Evolutionary conservation across 64 coral and sea anemone species (phyloP).

Genomic region (Anthopleura sola): DNA sequence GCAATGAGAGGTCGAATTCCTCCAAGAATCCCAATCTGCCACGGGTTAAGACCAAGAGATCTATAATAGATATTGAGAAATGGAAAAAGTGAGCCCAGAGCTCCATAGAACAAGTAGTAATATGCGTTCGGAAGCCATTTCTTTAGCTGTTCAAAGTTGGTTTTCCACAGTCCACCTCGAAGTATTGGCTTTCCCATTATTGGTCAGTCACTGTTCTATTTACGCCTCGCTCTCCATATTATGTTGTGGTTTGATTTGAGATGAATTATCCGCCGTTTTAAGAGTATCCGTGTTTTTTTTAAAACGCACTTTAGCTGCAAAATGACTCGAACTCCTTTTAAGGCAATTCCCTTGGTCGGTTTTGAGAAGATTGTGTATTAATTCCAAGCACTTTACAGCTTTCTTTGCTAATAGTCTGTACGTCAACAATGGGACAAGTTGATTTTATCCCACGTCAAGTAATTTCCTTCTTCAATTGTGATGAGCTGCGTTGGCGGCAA

Average conservation of each 20-base stretch:
- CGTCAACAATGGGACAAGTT: not conserved
- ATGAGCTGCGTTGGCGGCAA: not conserved
- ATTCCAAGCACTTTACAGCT: not conserved
- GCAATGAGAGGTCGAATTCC: slow-evolving; percentile 76
- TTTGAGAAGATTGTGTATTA: slow-evolving; percentile 8
- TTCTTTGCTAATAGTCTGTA: slow-evolving; percentile 5
- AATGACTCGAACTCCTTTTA: not conserved
- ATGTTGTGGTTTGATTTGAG: not conserved
- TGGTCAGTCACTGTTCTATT: not conserved
- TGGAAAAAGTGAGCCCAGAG: slow-evolving; percentile 67
- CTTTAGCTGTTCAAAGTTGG: slow-evolving; percentile 55
- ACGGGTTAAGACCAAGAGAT: slow-evolving; percentile 63
- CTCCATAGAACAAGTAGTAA: slow-evolving; percentile 86
- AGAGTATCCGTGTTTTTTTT: not conserved
- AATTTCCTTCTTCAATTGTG: not conserved
- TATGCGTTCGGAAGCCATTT: slow-evolving; percentile 69
- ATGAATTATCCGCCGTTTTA: not conserved
- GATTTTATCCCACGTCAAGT: not conserved
- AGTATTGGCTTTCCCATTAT: slow-evolving; percentile 3
- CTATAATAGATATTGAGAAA: slow-evolving; percentile 81
- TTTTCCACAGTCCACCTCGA: slow-evolving; percentile 51
- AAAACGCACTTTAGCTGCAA: not conserved
- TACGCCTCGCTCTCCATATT: not conserved
- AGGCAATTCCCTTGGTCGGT: not conserved
- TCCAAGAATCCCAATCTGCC: slow-evolving; percentile 88